A percentile compares a stretch with the other conserved stretches of the same genome.
These are phyloP conservation scores for Anadara kagoshimensis DNA, from an alignment of 1,140 invertebrate genomes.

Conservation along the genomic window DNA sequence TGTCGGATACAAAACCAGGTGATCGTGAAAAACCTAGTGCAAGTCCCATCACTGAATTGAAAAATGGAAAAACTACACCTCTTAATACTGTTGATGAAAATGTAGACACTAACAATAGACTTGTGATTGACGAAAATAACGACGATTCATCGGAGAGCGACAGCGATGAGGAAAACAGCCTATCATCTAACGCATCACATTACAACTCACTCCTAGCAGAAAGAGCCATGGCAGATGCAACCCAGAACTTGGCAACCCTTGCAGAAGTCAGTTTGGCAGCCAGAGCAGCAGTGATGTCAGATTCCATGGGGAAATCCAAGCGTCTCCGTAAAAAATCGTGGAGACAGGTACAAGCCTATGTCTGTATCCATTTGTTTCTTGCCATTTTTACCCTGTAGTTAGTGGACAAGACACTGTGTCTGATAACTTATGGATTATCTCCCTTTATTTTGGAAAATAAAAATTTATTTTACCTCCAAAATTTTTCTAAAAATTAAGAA, in stretches of 20 bases:
- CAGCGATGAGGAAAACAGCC: constrained; percentile 30
- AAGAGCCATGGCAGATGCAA: constrained; percentile 36
- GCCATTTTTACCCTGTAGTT: constrained; percentile 41
- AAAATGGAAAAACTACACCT: too few species aligned
- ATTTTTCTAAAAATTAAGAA: too few species aligned
- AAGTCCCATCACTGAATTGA: too few species aligned
- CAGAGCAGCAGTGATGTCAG: constrained; percentile 37
- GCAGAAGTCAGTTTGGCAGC: constrained; percentile 60
- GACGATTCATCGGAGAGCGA: constrained; percentile 11
- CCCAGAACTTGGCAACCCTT: constrained; percentile 61
- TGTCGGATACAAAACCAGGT: too few species aligned
- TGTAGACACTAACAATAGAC: too few species aligned
- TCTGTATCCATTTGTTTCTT: constrained; percentile 58
- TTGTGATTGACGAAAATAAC: background rate
- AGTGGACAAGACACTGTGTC: constrained; percentile 8
- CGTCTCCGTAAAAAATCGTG: constrained; percentile 66
- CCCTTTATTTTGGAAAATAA: too few species aligned
- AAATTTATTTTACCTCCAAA: too few species aligned
- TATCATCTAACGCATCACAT: constrained; percentile 13
- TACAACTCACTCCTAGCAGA: constrained; percentile 22
- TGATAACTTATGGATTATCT: background rate
- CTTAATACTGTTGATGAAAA: too few species aligned
- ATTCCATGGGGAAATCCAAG: constrained; percentile 47
- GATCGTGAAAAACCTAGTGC: too few species aligned
- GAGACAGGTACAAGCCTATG: constrained; percentile 67